Evolutionary conservation across 2,888 invertebrate genomes (phyloP).

Genomic region (Caradrina kadenii): DNA sequence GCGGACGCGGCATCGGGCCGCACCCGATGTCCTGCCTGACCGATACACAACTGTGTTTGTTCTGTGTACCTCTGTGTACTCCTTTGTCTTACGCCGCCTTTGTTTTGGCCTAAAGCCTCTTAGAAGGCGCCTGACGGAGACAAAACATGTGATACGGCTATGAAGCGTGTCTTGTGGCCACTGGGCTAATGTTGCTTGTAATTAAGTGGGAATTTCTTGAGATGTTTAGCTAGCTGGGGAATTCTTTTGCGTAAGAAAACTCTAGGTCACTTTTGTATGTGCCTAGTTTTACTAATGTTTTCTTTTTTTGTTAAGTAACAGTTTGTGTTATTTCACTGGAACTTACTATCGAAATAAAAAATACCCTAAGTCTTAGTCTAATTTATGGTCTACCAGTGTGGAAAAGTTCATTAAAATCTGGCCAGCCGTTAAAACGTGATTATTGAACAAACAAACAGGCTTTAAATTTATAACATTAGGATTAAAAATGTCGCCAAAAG

Average conservation of each 20-base stretch:
- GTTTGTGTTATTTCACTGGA: background rate
- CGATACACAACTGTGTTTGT: slow-evolving; percentile 68
- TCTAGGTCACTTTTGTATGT: slow-evolving; percentile 8
- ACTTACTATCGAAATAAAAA: no score
- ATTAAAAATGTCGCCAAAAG: background rate
- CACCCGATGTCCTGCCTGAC: slow-evolving; percentile 68
- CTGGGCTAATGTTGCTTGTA: slow-evolving; percentile 42
- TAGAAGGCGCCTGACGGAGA: slow-evolving; percentile 43
- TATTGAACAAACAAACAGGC: background rate
- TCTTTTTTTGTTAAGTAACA: background rate
- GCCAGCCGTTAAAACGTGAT: background rate
- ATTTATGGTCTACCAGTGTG: no score
- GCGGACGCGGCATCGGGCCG: slow-evolving; percentile 82
- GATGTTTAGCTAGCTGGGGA: slow-evolving; percentile 15
- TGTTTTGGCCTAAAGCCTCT: slow-evolving; percentile 65
- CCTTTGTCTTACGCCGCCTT: slow-evolving; percentile 65
- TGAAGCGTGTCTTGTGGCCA: slow-evolving; percentile 39
- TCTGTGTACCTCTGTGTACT: slow-evolving; percentile 62
- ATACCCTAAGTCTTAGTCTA: no score
- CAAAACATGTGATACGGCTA: slow-evolving; percentile 53
- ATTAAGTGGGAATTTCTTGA: slow-evolving; percentile 48
- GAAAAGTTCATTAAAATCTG: background rate
- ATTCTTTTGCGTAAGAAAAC: slow-evolving; percentile 21
- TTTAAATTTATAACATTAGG: background rate
- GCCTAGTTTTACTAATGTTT: background rate